Conservation (phyloP, 2,113 vertebrate species). For the Macrotis lagotis region DNA sequence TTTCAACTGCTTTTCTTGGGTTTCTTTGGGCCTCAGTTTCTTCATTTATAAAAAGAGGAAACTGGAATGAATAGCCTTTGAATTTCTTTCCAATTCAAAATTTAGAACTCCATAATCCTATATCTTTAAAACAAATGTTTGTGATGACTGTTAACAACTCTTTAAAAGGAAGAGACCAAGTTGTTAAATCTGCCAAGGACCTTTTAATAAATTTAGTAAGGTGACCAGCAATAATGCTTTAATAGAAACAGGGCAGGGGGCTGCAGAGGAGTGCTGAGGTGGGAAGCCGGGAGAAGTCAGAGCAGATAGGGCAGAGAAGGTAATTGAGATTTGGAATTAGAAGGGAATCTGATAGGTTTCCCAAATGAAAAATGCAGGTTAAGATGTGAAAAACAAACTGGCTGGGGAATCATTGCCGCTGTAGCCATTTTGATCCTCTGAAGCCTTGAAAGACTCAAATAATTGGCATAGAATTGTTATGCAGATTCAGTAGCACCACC, state of each 20-base stretch:
- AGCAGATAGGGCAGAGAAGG: background rate
- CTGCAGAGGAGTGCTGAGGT: too few species aligned
- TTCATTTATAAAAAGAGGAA: background rate
- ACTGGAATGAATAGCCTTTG: background rate
- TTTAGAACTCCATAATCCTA: background rate
- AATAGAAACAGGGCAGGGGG: background rate
- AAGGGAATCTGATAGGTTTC: background rate
- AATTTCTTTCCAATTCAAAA: background rate
- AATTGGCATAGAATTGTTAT: background rate
- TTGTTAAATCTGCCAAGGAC: background rate
- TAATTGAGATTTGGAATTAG: background rate
- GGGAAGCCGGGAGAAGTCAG: too few species aligned
- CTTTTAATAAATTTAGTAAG: background rate
- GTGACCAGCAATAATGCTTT: background rate
- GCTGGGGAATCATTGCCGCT: background rate
- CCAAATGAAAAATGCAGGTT: background rate
- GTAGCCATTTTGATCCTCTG: background rate
- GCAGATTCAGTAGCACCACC: background rate
- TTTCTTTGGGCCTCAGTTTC: background rate
- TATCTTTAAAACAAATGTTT: background rate
- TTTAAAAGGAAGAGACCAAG: background rate
- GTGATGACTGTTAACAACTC: background rate
- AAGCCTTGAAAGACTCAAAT: background rate
- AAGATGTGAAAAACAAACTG: background rate
- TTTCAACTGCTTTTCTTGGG: too few species aligned